Conservation (phyloP, 1,140 invertebrate species). For the Pemphigus obesinymphae region DNA sequence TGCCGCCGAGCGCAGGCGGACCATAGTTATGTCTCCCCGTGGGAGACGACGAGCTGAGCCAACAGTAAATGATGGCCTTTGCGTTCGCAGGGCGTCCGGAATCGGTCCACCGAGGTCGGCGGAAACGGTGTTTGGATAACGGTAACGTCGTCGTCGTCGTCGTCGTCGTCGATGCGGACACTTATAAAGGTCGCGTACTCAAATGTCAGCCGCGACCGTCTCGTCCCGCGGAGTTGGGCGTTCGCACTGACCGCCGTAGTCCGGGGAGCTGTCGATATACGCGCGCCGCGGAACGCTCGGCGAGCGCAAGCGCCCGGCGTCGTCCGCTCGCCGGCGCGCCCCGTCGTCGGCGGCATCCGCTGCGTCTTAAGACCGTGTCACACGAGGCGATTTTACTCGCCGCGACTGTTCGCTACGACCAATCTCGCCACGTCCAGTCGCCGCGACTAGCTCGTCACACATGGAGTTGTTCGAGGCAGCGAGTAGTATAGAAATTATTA, state of each 20-base stretch:
- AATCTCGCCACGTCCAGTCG: too few species aligned
- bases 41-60: constrained; percentile 37
- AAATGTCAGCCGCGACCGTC: neutral
- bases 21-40: constrained; percentile 26
- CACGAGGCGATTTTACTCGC: too few species aligned
- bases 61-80: constrained; percentile 25
- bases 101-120: neutral
- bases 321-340: neutral
- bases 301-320: neutral
- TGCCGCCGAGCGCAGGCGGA: neutral
- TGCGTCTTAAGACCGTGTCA: neutral
- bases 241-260: neutral
- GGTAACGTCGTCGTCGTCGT: neutral
- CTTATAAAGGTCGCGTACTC: neutral
- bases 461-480: too few species aligned
- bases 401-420: too few species aligned
- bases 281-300: neutral
- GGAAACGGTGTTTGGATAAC: neutral
- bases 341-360: neutral
- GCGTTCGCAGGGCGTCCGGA: neutral
- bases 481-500: neutral
- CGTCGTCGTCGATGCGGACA: neutral
- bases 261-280: constrained; percentile 2
- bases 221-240: neutral
- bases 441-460: too few species aligned